Conservation (phyloP, 2,888 invertebrate species). For the Cephalotes varians region DNA sequence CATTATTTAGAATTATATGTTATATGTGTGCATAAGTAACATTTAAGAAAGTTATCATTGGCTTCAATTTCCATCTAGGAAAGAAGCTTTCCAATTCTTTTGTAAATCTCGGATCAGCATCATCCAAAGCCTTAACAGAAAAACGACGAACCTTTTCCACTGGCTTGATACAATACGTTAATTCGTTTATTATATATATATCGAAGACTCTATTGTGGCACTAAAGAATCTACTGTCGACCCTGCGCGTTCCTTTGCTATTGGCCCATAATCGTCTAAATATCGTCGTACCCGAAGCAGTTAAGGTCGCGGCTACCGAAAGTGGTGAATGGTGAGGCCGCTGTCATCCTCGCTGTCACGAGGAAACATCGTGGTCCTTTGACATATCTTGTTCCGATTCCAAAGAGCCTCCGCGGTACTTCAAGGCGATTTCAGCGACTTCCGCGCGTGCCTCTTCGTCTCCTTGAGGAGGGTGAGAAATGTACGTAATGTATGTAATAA, state of each 20-base stretch:
- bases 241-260: constrained; percentile 65
- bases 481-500: no score
- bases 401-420: neutral
- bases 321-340: constrained; percentile 22
- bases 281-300: constrained; percentile 36
- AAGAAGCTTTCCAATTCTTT: neutral
- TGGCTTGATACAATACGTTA: neutral
- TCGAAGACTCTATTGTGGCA: constrained; percentile 2
- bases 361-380: neutral
- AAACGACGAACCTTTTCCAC: neutral
- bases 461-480: constrained; percentile 5
- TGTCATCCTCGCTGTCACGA: constrained; percentile 20
- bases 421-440: neutral
- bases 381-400: neutral
- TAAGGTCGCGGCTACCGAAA: constrained; percentile 41
- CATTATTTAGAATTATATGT: neutral
- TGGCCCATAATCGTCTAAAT: constrained; percentile 68
- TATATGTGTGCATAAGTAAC: neutral
- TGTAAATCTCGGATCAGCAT: neutral
- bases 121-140: neutral
- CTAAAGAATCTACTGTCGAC: constrained; percentile 35
- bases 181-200: neutral
- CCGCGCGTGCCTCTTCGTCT: neutral
- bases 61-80: neutral
- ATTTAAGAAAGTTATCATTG: neutral